These are phyloP conservation scores for Thereva unica DNA, from an alignment of 2,888 invertebrate species.

Conservation along the genomic window DNA sequence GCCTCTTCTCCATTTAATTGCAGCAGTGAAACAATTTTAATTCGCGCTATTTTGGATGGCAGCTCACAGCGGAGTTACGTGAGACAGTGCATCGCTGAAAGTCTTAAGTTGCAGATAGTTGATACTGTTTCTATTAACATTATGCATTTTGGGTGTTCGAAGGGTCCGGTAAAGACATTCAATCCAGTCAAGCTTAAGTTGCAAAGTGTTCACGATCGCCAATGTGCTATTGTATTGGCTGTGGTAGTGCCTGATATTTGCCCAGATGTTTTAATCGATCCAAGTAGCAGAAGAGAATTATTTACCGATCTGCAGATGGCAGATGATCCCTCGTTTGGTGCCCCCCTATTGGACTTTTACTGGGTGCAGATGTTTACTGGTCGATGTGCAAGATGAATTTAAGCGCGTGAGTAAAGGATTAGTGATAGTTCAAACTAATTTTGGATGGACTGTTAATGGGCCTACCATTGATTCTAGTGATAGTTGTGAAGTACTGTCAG, in stretches of 20 bases:
- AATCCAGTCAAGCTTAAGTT: too few relatives aligned
- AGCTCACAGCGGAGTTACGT: slow-evolving; percentile 8
- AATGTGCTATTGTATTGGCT: too few relatives aligned
- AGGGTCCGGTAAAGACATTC: too few relatives aligned
- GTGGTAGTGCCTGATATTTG: too few relatives aligned
- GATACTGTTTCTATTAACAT: neutral
- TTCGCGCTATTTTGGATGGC: slow-evolving; percentile 7
- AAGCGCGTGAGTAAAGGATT: neutral
- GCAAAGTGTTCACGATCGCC: too few relatives aligned
- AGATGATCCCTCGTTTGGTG: neutral
- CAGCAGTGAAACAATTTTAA: neutral
- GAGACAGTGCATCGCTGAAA: neutral
- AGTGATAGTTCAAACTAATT: slow-evolving; percentile 6
- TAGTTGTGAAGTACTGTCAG: too few relatives aligned
- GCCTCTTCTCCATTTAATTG: neutral
- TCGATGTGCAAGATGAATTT: neutral
- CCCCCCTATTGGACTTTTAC: neutral
- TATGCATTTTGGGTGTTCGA: slow-evolving; percentile 1
- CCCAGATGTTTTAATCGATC: neutral
- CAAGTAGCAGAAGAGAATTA: neutral
- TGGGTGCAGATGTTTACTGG: too few relatives aligned
- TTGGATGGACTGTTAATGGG: too few relatives aligned
- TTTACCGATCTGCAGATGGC: neutral
- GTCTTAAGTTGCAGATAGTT: neutral
- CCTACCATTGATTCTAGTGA: too few relatives aligned